A percentile compares a stretch with the other conserved stretches of the same genome.
phyloP scores from a whole-genome alignment of 1,140 invertebrate species.

The Scaptodrosophila lebanonensis region DNA sequence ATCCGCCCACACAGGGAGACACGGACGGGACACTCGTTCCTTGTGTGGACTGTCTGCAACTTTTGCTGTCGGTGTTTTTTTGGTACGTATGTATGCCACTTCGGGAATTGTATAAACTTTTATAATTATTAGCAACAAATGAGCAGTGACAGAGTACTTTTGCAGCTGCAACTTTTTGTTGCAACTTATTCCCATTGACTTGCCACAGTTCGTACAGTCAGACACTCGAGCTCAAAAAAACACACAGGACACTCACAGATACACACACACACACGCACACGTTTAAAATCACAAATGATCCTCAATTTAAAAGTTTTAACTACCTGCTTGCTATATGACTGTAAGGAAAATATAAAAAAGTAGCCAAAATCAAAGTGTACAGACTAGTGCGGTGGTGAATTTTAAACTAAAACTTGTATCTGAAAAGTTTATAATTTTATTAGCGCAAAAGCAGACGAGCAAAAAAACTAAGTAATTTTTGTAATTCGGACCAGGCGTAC shows the following conservation, averaged over 20 bases:
- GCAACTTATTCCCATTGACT: neutral
- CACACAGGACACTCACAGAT: neutral
- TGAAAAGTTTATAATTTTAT: constrained; percentile 47
- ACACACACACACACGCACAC: no score
- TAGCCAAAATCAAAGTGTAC: constrained; percentile 47
- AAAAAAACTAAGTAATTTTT: no score
- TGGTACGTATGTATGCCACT: constrained; percentile 48
- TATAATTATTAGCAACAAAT: constrained; percentile 75
- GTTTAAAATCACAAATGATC: constrained; percentile 64
- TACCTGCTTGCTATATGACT: constrained; percentile 47
- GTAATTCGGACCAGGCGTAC: no score
- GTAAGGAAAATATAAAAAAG: constrained; percentile 20
- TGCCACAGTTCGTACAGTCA: no score
- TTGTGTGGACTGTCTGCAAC: constrained; percentile 28
- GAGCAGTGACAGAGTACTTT: constrained; percentile 70
- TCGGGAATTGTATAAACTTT: constrained; percentile 58
- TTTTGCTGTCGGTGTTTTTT: constrained; percentile 25
- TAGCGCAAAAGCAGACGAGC: constrained; percentile 3
- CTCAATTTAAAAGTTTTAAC: constrained; percentile 74
- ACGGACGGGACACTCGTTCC: constrained; percentile 13
- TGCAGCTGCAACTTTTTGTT: constrained; percentile 48
- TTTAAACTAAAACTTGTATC: constrained; percentile 19
- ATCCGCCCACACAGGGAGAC: constrained; percentile 1
- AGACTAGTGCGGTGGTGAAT: constrained; percentile 46
- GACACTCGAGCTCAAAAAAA: no score